A percentile compares a stretch with the other conserved stretches of the same genome.
Conservation (phyloP, 1,140 invertebrate genomes). For the Macrosteles quadrilineatus region DNA sequence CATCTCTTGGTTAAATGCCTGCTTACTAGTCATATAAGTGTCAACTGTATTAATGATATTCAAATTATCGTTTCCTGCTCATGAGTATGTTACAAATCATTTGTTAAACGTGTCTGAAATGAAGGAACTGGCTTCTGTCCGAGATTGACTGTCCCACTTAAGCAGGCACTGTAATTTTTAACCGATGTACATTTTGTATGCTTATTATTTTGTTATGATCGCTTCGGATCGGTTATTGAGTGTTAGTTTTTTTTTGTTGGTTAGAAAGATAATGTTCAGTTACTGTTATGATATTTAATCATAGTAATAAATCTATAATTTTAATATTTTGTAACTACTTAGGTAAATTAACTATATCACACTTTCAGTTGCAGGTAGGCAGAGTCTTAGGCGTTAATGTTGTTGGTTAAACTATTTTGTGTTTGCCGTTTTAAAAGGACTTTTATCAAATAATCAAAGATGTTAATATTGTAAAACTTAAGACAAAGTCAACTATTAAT, state of each 20-base stretch:
- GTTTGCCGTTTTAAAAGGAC: too few species aligned
- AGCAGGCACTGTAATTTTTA: background rate
- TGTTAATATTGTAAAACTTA: too few species aligned
- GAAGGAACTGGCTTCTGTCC: background rate
- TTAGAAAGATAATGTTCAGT: background rate
- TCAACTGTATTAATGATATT: background rate
- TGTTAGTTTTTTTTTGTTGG: background rate
- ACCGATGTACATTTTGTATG: background rate
- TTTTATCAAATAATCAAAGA: too few species aligned
- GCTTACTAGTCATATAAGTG: background rate
- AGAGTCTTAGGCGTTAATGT: too few species aligned
- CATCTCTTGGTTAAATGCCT: slow-evolving; percentile 73
- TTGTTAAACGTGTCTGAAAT: background rate
- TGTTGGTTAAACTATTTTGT: too few species aligned
- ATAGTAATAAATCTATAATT: too few species aligned
- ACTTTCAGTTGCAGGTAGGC: too few species aligned
- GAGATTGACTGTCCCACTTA: background rate
- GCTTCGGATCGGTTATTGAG: background rate
- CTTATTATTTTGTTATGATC: background rate
- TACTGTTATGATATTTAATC: background rate
- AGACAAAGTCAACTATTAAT: too few species aligned
- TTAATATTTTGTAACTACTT: too few species aligned
- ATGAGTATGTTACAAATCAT: background rate
- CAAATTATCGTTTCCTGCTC: background rate
- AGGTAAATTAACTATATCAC: too few species aligned